phyloP scores from a whole-genome alignment of 1,140 invertebrate genomes.

The Oryctes rhinoceros region DNA sequence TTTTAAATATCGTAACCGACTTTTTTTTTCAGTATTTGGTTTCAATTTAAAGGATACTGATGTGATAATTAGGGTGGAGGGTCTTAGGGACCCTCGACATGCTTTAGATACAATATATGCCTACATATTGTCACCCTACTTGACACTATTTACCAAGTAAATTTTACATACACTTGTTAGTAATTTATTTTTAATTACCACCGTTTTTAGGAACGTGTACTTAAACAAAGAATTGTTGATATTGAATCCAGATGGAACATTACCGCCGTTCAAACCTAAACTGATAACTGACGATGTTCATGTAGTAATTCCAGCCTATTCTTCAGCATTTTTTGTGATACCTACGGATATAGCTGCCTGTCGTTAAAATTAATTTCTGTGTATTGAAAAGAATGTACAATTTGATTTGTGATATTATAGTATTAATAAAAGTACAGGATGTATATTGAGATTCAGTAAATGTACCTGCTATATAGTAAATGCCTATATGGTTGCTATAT shows the following conservation, averaged over 20 bases:
- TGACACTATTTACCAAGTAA: conserved; percentile 19
- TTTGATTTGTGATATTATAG: too few relatives aligned
- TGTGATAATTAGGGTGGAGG: conserved; percentile 62
- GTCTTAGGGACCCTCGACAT: conserved; percentile 46
- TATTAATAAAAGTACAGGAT: too few relatives aligned
- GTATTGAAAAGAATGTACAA: too few relatives aligned
- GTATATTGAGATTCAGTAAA: too few relatives aligned
- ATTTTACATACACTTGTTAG: not conserved
- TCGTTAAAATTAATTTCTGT: not conserved
- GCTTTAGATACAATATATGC: conserved; percentile 27
- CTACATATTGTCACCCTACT: conserved; percentile 2
- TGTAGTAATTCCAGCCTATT: conserved; percentile 32
- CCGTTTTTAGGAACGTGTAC: not conserved
- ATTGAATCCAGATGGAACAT: conserved; percentile 12
- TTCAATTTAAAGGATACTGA: conserved; percentile 66
- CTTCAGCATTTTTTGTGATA: conserved; percentile 32
- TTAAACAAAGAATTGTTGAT: conserved; percentile 17
- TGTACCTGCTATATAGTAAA: too few relatives aligned
- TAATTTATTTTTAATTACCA: not conserved
- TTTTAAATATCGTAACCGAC: not conserved
- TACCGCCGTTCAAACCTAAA: conserved; percentile 20
- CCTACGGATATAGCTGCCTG: conserved; percentile 12
- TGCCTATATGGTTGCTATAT: too few relatives aligned
- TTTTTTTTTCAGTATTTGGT: conserved; percentile 64
- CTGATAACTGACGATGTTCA: conserved; percentile 15